A percentile compares a stretch with the other conserved stretches of the same genome.
phyloP scores from a whole-genome alignment of 2,888 invertebrate genomes.

The Thyatira batis region DNA sequence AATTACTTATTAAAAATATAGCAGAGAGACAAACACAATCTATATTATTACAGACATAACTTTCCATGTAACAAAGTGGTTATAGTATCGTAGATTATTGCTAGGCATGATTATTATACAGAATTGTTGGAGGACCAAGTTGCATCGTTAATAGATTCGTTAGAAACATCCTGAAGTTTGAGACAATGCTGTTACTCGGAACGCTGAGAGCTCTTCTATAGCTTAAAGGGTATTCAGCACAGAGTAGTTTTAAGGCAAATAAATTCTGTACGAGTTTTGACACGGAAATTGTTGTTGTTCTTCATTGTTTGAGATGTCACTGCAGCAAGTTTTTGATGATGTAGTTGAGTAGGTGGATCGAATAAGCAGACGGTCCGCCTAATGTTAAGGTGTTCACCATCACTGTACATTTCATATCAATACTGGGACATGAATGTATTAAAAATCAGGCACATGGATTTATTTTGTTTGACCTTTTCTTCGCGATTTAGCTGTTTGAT shows the following conservation, averaged over 20 bases:
- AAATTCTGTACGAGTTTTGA: background rate
- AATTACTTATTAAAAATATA: too few relatives aligned
- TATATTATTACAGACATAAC: slow-evolving; percentile 1
- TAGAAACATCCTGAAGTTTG: slow-evolving; percentile 13
- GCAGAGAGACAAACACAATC: too few relatives aligned
- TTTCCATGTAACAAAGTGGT: background rate
- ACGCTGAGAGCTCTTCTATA: background rate
- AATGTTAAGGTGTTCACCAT: too few relatives aligned
- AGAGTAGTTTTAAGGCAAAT: background rate
- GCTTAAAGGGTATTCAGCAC: background rate
- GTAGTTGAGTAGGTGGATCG: too few relatives aligned
- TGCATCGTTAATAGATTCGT: slow-evolving; percentile 19
- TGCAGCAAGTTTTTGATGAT: too few relatives aligned
- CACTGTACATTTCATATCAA: too few relatives aligned
- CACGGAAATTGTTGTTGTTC: background rate
- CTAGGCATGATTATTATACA: background rate
- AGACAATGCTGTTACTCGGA: slow-evolving; percentile 14
- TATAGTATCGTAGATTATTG: background rate
- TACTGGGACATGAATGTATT: too few relatives aligned
- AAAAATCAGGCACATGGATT: too few relatives aligned
- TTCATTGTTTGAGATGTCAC: too few relatives aligned
- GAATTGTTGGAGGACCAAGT: slow-evolving; percentile 9
- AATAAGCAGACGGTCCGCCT: too few relatives aligned
- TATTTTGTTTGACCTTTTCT: too few relatives aligned
- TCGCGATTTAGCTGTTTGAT: too few relatives aligned